These are phyloP conservation scores for Perognathus longimembris DNA, from an alignment of 2,113 vertebrate species.

Conservation along the genomic window DNA sequence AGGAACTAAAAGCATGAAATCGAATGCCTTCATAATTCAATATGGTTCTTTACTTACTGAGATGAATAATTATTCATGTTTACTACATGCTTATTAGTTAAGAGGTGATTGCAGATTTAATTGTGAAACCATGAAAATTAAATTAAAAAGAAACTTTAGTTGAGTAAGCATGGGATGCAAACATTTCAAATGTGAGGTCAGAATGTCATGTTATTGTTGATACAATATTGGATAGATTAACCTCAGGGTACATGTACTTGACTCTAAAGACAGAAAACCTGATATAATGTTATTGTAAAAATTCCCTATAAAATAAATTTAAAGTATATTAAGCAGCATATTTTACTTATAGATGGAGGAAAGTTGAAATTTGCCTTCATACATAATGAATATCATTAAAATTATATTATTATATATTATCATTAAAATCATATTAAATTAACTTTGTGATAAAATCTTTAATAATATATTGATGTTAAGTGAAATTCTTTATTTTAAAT, in stretches of 20 bases:
- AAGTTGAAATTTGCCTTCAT: constrained; percentile 65
- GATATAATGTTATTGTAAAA: constrained; percentile 6
- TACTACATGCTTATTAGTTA: not conserved
- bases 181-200: not conserved
- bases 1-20: not conserved
- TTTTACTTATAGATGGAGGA: constrained; percentile 53
- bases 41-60: not conserved
- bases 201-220: not conserved
- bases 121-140: not conserved
- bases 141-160: not conserved
- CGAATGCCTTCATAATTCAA: not conserved
- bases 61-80: not conserved
- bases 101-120: not conserved
- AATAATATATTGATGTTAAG: constrained; percentile 74
- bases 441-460: constrained; percentile 72
- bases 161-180: not conserved
- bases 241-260: not conserved
- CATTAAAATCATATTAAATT: constrained; percentile 70
- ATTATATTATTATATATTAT: constrained; percentile 50
- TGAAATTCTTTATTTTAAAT: constrained; percentile 74
- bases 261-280: constrained; percentile 43
- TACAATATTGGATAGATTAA: not conserved
- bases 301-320: constrained; percentile 50
- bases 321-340: constrained; percentile 21
- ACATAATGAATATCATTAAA: constrained; percentile 70